These are phyloP conservation scores for Aphidoletes aphidimyza DNA, from an alignment of 2,888 invertebrate species.

Conservation along the genomic window DNA sequence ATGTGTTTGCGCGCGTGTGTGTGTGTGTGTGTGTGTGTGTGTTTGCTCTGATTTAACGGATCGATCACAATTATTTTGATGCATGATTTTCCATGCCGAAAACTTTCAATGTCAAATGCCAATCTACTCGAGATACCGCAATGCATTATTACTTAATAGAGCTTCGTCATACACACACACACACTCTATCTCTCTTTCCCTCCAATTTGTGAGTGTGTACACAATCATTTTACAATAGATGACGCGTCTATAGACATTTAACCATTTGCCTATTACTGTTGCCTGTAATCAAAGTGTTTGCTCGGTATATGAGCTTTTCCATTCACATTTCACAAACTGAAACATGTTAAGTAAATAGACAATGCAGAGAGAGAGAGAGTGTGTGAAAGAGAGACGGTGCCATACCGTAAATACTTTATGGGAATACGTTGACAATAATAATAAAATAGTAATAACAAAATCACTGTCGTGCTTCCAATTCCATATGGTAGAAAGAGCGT, in stretches of 20 bases:
- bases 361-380: neutral
- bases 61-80: conserved; percentile 19
- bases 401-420: conserved; percentile 41
- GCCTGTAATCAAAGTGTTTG: neutral
- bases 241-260: too few species aligned
- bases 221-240: too few species aligned
- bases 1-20: too few species aligned
- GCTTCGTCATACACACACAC: neutral
- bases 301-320: too few species aligned
- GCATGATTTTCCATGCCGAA: conserved; percentile 3
- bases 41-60: neutral
- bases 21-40: too few species aligned
- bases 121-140: conserved; percentile 42
- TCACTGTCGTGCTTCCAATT: conserved; percentile 41
- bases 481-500: neutral
- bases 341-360: neutral
- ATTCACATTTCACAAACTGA: conserved; percentile 7
- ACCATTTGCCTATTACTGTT: too few species aligned
- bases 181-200: neutral
- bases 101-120: conserved; percentile 50
- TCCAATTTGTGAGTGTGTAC: neutral
- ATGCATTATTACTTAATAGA: neutral
- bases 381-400: neutral
- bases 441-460: conserved; percentile 50
- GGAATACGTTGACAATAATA: conserved; percentile 52